Base-by-base conservation (phyloP, 2,113 vertebrate species). In the Amphilophus citrinellus region DNA sequence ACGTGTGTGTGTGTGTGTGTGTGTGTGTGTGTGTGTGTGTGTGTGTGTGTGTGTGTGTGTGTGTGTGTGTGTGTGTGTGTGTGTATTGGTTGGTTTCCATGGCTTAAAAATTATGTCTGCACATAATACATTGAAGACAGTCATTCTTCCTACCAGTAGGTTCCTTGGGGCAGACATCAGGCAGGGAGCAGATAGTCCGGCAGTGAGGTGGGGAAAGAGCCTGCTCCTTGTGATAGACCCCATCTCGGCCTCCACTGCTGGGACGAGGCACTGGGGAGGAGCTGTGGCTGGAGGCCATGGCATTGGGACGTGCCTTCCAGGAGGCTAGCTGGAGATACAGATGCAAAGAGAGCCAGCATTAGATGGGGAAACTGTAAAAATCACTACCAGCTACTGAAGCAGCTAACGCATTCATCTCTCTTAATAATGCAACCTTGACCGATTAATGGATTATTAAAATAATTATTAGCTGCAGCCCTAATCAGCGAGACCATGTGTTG, bases 131-230 rank as follows among this genome's bases (percentile, higher is more conserved):
- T 1, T 20, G 2, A n/a, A 18, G n/a, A 15, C 20, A 7, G 15
- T 24, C 9, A 20, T 1, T 93, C 2, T 61, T 20, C 80, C n/a
- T 14, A 94, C 98, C 98, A 83, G 97, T 97, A 79, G 98, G 98
- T 78, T 99, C 98, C 94, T 97, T 98, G 77, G 98, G 98, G 90
- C 98, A 99, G 65, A 99, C 98, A 73, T 99, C 98, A 5, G 98
- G 98, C 89, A 99, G 96, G 13, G 97, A 97, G 89, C 97, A 96
- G 35, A 96, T 84, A 7, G 96, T 77, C 87, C 95, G 94, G 86
- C 96, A 93, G 76, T 90, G 94, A 81, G 95, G 96, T 0, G 97
- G 81, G 18, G 96, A 78, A 17, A 80, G 5, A 1, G 97, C 97
- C 92, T 91, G 92, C 89, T 98, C 97, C 93, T 98, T 99, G 90